Conservation (phyloP, 2,113 vertebrate species). For the Cynopterus brachyotis region DNA sequence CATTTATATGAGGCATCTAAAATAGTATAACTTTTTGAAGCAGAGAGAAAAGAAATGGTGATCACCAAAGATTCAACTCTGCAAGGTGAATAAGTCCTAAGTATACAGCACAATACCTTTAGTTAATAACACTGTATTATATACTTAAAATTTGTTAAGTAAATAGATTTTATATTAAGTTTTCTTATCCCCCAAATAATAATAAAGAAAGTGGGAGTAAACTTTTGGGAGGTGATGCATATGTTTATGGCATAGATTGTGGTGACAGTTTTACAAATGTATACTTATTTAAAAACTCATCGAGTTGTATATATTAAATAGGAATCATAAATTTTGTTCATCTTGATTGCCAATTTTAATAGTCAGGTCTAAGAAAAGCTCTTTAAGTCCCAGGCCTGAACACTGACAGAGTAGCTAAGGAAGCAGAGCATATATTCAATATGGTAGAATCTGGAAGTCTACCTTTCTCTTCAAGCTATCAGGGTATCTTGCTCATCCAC, state of each 20-base stretch:
- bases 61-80: not conserved
- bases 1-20: not conserved
- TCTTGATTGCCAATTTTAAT: not conserved
- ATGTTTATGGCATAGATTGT: not conserved
- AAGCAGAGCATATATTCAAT: not conserved
- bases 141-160: not conserved
- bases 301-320: not conserved
- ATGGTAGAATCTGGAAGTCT: not conserved
- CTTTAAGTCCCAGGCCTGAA: not conserved
- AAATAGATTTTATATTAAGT: not conserved
- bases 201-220: not conserved
- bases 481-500: not conserved
- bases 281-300: not conserved
- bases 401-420: not conserved
- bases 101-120: not conserved
- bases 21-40: not conserved
- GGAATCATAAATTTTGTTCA: not conserved
- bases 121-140: not conserved
- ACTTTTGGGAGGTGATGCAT: not conserved
- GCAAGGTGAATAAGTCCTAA: not conserved
- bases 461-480: not conserved
- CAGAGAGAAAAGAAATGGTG: not conserved
- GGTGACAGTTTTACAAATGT: not conserved
- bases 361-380: not conserved
- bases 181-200: not conserved